phyloP scores from a whole-genome alignment of 2,113 vertebrate species.

The Noturus placidus region DNA sequence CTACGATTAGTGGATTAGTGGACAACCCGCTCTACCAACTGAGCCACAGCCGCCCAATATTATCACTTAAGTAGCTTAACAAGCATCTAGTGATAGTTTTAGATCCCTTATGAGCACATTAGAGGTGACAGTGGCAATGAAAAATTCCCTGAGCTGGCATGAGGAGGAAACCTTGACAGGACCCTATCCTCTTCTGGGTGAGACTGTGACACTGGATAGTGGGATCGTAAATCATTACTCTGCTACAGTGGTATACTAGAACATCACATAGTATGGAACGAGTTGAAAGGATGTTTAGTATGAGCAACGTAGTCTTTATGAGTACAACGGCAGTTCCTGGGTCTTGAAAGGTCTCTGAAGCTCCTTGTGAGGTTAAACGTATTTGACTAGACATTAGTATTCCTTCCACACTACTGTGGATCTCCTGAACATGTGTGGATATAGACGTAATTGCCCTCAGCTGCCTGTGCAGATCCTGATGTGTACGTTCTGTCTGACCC shows the following conservation, averaged over 20 bases:
- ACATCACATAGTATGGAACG: not conserved
- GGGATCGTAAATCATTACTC: not conserved
- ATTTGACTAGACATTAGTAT: not conserved
- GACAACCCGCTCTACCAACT: too few relatives aligned
- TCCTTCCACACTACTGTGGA: not conserved
- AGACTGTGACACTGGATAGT: not conserved
- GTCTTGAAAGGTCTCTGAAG: not conserved
- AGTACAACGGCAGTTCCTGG: not conserved
- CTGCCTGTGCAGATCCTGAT: slow-evolving; percentile 24
- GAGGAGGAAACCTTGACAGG: not conserved
- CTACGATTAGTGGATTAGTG: too few relatives aligned
- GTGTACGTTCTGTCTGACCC: slow-evolving; percentile 1
- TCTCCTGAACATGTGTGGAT: slow-evolving; percentile 29
- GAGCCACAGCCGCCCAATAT: too few relatives aligned
- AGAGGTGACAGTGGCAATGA: not conserved
- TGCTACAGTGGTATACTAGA: not conserved
- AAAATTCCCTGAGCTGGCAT: not conserved
- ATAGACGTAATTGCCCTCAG: slow-evolving; percentile 32
- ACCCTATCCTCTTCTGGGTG: not conserved
- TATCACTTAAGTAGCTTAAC: not conserved
- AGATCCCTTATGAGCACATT: not conserved
- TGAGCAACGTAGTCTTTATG: not conserved
- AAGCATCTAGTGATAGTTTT: not conserved
- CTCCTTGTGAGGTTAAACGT: not conserved
- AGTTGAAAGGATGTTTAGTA: not conserved